Evolutionary conservation across 2,113 vertebrate genomes (phyloP), one percentile per base, ranked within the genome.

Genomic region (Nipponia nippon): DNA sequence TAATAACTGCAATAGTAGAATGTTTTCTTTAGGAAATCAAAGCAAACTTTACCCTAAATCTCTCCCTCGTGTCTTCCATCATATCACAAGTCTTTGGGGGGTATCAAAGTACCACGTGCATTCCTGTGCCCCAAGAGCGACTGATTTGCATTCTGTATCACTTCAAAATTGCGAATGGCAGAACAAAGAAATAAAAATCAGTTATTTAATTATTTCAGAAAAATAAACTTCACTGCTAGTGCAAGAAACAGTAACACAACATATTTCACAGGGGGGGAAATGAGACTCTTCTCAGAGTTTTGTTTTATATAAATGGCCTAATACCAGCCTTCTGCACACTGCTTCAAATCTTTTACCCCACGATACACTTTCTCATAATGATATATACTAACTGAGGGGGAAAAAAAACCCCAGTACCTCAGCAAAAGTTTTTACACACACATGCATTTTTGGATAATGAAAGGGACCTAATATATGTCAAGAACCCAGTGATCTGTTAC

Each of bases 21-120:
- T 83, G 76, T 88, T 90, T 96, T 95, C 84, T 83, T 94, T 59
- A 83, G 88, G 67, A 91, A 90, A 93, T 50, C 79, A 91, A 93
- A 95, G 83, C 52, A 79, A 95, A 94, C 56, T 83, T 72, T 50
- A 59, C 53, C 16, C 82, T 78, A 72, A 94, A 76, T 66, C 49
- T 65, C 87, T 70, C 86, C 94, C 85, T 94, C 50, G 67, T 87
- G 87, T 79, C 83, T 87, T 75, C 66, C 80, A 94, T 75, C 59
- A 46, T 73, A 87, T 82, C 49, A 32, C 65, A 95, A 87, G 52
- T 95, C 90, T 81, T 87, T 34, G 69, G 62, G 65, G 71, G 77
- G 65, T 88, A 90, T 82, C 69, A 90, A 66, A 94, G 67, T 58
- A 86, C 56, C 66, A 78, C 84, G 75, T 46, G 40, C 91, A 69